phyloP scores from a whole-genome alignment of 2,797 vertebrate species.

The Xerus rutilus region DNA sequence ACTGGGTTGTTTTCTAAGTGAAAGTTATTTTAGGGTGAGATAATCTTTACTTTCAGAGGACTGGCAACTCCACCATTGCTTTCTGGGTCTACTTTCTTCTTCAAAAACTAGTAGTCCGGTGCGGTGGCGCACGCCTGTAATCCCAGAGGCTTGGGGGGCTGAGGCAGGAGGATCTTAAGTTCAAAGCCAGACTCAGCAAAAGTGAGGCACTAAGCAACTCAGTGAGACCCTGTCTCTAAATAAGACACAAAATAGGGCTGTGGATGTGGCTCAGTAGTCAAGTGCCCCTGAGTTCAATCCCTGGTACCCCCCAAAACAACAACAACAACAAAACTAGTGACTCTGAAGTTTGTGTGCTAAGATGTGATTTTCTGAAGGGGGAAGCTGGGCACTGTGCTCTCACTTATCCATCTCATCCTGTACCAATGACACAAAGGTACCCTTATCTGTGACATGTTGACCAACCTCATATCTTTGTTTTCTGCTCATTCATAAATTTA shows the following conservation, averaged over 20 bases:
- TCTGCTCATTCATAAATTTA: slow-evolving; percentile 46
- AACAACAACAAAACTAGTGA: not conserved
- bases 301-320: no score
- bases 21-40: slow-evolving; percentile 9
- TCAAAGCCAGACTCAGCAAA: no score
- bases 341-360: not conserved
- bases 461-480: slow-evolving; percentile 46
- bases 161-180: no score
- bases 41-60: not conserved
- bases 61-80: not conserved
- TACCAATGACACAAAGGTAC: not conserved
- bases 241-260: no score
- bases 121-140: no score
- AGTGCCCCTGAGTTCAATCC: no score
- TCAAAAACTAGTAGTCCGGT: not conserved
- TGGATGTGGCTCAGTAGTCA: no score
- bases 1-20: not conserved
- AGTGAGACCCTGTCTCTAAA: no score
- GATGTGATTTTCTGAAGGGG: not conserved
- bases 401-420: not conserved
- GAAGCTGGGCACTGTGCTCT: not conserved
- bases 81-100: not conserved
- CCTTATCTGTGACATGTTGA: not conserved
- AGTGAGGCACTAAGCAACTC: no score
- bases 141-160: no score